Evolutionary conservation across 2,888 invertebrate genomes (phyloP).

Genomic region (Orthosia cruda): DNA sequence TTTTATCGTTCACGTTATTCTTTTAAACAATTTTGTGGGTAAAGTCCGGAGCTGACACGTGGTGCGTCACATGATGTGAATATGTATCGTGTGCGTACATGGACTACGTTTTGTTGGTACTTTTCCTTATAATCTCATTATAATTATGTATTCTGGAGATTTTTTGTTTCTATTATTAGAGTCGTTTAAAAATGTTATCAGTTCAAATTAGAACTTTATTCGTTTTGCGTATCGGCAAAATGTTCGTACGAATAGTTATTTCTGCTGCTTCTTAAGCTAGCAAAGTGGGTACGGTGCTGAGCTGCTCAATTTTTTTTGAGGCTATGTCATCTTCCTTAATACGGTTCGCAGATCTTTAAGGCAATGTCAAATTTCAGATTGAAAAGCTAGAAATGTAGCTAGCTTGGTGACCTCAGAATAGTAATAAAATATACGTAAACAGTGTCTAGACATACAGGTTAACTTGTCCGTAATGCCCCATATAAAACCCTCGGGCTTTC

Average conservation of each 20-base stretch:
- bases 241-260: not conserved
- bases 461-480: too few relatives aligned
- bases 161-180: not conserved
- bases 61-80: slow-evolving; percentile 10
- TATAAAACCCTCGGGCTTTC: too few relatives aligned
- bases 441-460: too few relatives aligned
- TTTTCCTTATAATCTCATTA: slow-evolving; percentile 11
- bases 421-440: too few relatives aligned
- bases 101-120: not conserved
- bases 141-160: not conserved
- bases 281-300: not conserved
- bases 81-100: slow-evolving; percentile 17
- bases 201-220: not conserved
- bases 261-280: too few relatives aligned
- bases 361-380: not conserved
- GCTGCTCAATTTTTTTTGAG: not conserved
- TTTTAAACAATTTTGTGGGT: slow-evolving; percentile 10
- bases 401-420: not conserved
- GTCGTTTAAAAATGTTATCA: not conserved
- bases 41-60: slow-evolving; percentile 26
- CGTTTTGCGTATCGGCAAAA: not conserved
- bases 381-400: not conserved
- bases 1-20: slow-evolving; percentile 34
- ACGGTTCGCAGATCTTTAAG: not conserved
- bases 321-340: not conserved